These are phyloP conservation scores for Climacteris rufus DNA, from an alignment of 2,113 vertebrate genomes.

Conservation along the genomic window DNA sequence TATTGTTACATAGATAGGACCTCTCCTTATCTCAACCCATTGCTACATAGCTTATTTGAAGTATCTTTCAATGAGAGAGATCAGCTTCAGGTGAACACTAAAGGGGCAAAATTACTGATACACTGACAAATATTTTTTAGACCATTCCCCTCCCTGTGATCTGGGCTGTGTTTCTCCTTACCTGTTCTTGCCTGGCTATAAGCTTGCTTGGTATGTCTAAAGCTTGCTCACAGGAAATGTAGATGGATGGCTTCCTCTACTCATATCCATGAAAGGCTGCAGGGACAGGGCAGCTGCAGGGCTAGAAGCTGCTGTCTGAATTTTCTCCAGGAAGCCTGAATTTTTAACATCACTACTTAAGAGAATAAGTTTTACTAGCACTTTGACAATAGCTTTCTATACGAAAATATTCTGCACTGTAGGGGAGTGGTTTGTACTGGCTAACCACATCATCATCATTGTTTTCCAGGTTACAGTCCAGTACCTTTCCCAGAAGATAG, in stretches of 20 bases:
- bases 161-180: neutral
- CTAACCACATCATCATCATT: neutral
- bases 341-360: neutral
- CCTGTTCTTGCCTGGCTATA: neutral
- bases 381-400: neutral
- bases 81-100: neutral
- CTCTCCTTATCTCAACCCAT: neutral
- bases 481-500: neutral
- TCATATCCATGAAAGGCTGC: neutral
- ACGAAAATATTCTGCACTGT: neutral
- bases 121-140: neutral
- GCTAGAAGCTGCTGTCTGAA: neutral
- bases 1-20: neutral
- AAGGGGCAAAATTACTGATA: neutral
- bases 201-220: neutral
- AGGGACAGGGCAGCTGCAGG: neutral
- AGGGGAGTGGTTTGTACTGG: neutral
- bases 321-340: neutral
- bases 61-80: neutral
- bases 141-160: neutral
- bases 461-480: neutral
- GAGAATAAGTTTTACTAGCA: neutral
- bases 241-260: neutral
- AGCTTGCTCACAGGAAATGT: neutral
- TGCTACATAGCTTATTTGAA: neutral